A percentile compares a stretch with the other conserved stretches of the same genome.
phyloP scores from a whole-genome alignment of 2,113 vertebrate species.

The Prunella fulvescens region DNA sequence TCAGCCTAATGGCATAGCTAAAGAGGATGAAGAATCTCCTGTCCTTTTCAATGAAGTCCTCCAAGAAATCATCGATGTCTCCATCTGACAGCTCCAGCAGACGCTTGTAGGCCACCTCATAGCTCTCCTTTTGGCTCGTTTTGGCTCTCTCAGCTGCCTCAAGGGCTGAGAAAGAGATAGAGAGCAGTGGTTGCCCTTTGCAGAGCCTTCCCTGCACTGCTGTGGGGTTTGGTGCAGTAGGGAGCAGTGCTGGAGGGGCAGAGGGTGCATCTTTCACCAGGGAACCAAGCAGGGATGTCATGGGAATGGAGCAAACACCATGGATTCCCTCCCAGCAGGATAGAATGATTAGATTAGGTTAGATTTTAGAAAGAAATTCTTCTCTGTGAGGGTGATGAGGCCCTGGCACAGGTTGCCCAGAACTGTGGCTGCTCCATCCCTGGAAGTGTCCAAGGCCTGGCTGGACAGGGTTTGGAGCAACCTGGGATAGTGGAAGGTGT shows the following conservation, averaged over 20 bases:
- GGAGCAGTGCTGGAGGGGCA: not conserved
- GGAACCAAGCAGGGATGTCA: not conserved
- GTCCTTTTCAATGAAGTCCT: conserved; percentile 41
- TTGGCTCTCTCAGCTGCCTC: not conserved
- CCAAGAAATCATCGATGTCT: conserved; percentile 12
- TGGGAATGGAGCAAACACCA: not conserved
- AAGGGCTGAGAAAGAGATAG: not conserved
- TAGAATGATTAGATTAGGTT: not conserved
- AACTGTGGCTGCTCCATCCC: not conserved
- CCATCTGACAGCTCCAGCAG: conserved; percentile 51
- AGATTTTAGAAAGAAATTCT: not conserved
- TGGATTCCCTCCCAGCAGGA: not conserved
- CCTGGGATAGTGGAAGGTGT: not conserved
- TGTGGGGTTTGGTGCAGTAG: not conserved
- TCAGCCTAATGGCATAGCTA: conserved; percentile 53
- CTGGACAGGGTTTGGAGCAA: fast-evolving
- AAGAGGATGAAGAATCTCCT: conserved; percentile 66
- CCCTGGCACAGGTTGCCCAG: not conserved
- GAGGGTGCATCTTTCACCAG: not conserved
- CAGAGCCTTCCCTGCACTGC: not conserved
- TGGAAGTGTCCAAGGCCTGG: not conserved
- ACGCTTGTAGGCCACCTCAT: conserved; percentile 50
- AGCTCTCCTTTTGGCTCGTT: conserved; percentile 30
- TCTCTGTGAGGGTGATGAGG: not conserved
- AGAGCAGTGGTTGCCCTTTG: not conserved